phyloP scores from a whole-genome alignment of 2,113 vertebrate species.

The Coracopsis vasa region DNA sequence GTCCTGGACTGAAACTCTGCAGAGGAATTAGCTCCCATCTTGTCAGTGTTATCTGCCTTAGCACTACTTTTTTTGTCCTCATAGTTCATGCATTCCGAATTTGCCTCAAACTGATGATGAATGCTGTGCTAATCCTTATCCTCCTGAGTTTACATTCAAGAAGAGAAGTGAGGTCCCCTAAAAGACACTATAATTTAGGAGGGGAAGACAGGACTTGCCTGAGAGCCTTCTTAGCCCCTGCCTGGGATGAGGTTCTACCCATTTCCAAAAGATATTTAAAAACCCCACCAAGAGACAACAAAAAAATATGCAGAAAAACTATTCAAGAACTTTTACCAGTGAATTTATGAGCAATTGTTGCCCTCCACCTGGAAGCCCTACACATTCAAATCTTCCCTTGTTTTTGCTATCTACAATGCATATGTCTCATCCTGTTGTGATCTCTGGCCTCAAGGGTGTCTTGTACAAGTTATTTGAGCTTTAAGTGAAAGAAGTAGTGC shows the following conservation, averaged over 20 bases:
- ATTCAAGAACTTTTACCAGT: not conserved
- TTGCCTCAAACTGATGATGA: not conserved
- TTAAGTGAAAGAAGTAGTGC: not conserved
- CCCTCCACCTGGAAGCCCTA: not conserved
- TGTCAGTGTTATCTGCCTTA: not conserved
- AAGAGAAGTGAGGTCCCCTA: not conserved
- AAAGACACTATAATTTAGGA: not conserved
- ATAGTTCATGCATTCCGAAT: not conserved
- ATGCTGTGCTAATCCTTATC: not conserved
- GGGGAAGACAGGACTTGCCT: not conserved
- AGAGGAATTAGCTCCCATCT: not conserved
- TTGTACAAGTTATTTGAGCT: not conserved
- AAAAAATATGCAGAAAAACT: not conserved
- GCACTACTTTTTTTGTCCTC: not conserved
- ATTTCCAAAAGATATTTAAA: not conserved
- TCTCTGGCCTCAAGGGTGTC: not conserved
- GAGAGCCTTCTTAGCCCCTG: not conserved
- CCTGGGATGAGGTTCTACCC: not conserved
- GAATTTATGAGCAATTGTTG: not conserved
- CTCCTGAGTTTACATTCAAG: not conserved
- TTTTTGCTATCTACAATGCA: not conserved
- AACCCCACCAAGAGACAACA: not conserved
- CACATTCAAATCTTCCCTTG: not conserved
- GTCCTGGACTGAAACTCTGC: not conserved
- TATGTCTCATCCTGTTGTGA: not conserved